Evolutionary conservation across 2,113 vertebrate genomes (phyloP).

Genomic region (Alethe castanea): DNA sequence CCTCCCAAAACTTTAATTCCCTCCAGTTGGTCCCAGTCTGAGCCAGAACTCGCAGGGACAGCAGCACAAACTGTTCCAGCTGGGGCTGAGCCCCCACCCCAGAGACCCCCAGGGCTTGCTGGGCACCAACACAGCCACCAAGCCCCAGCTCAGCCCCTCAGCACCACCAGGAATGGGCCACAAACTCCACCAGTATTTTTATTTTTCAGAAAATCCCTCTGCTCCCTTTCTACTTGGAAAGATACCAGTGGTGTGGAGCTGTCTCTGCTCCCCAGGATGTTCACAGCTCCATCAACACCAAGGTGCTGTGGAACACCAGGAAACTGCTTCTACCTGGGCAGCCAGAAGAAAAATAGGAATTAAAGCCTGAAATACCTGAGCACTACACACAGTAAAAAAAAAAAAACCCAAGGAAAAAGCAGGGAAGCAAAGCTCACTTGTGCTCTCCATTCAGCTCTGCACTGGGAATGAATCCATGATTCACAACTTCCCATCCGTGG

Average conservation of each 20-base stretch:
- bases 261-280: fast-evolving
- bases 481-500: background rate
- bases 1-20: fast-evolving
- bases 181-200: fast-evolving
- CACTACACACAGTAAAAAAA: fast-evolving
- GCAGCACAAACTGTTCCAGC: fast-evolving
- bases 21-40: no score
- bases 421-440: fast-evolving
- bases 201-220: fast-evolving
- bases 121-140: fast-evolving
- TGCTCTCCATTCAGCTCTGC: background rate
- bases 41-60: background rate
- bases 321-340: background rate
- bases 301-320: fast-evolving
- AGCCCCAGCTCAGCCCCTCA: background rate
- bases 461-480: background rate
- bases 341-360: fast-evolving
- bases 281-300: fast-evolving
- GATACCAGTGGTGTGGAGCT: fast-evolving
- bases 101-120: no score
- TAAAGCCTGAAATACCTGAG: background rate
- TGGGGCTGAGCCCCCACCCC: no score
- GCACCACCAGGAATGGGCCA: background rate
- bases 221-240: fast-evolving
- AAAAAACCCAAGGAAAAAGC: no score